Base-by-base conservation (phyloP, 1,140 invertebrate genomes). In the Lordiphosa stackelbergi region DNA sequence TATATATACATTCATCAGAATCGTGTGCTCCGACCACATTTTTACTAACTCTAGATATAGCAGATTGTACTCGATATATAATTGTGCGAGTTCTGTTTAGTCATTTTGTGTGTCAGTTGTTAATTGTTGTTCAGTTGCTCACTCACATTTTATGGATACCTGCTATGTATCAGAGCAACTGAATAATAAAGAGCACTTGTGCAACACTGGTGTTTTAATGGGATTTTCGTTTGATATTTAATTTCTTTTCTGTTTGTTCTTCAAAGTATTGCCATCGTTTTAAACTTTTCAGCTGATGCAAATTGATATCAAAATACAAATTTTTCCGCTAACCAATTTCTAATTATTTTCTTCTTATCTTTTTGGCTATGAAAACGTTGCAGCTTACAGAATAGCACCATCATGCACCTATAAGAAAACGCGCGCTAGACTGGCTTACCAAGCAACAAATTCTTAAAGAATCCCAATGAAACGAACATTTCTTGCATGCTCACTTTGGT, bases 311-410 rank as follows among this genome's bases (percentile, higher is more conserved):
- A 22, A 35, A 43, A 31, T 51, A 75, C 35, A 42, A 43, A 52
- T 48, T 16, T 40, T 36, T 9, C 40, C 11, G 52, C 54, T 70
- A 79, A 81, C 62, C 37, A 56, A 51, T 61, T 37, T 58, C 9
- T 53, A 42, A 24, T 47, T 46, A 22, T 65, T 56, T 40, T 62
- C 61, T 57, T 47, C 65, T 47, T 53, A 42, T 70, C 40, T 51
- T 45, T 53, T 51, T 59, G 53, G 62, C 71, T 51, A 52, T 49
- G 41, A 64, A 64, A 56, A 54, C 37, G 42, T 42, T 56, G 64
- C 75, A 87, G 86, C 77, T 85, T 86, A 49, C 85, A 87, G 71
- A 87, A 87, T 69, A 87, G 79, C 73, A 87, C 85, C 73, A 84
- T 87, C 65, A 87, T 86, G 86, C 86, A 87, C 84, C 86, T 87